Evolutionary conservation across 2,888 invertebrate genomes (phyloP).

Genomic region (Catocala sponsa): DNA sequence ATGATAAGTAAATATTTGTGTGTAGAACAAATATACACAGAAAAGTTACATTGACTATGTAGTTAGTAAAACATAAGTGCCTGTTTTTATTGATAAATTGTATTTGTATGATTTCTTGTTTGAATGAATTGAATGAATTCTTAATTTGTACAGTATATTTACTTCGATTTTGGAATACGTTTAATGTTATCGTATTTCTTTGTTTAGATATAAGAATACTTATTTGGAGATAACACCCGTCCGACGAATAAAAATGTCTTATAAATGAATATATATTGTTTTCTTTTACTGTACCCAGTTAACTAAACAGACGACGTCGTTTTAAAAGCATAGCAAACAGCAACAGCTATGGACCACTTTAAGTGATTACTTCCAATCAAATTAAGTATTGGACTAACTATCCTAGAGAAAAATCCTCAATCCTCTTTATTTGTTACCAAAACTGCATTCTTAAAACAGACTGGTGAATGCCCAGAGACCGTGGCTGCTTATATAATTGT

Average conservation of each 20-base stretch:
- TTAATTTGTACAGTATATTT: conserved; percentile 34
- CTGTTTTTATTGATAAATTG: conserved; percentile 47
- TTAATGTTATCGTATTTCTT: conserved; percentile 37
- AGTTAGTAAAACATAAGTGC: conserved; percentile 26
- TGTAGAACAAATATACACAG: conserved; percentile 21
- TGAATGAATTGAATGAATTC: conserved; percentile 20
- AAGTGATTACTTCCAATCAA: too few relatives aligned
- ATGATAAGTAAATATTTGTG: neutral
- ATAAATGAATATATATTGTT: conserved; percentile 30
- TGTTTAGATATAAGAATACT: conserved; percentile 37
- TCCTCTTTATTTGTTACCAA: too few relatives aligned
- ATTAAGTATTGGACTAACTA: too few relatives aligned
- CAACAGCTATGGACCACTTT: too few relatives aligned
- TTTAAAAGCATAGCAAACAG: too few relatives aligned
- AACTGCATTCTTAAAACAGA: too few relatives aligned
- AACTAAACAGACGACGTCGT: too few relatives aligned
- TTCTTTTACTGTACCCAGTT: conserved; percentile 5
- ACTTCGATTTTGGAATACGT: conserved; percentile 35
- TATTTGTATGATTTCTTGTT: conserved; percentile 37
- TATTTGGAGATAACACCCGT: conserved; percentile 58
- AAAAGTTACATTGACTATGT: conserved; percentile 29
- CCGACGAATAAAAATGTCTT: conserved; percentile 69
- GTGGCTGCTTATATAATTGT: too few relatives aligned
- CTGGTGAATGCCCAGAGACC: too few relatives aligned
- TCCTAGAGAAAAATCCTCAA: too few relatives aligned